Evolutionary conservation across 2,888 invertebrate species (phyloP).

Genomic region (Tipula unca): DNA sequence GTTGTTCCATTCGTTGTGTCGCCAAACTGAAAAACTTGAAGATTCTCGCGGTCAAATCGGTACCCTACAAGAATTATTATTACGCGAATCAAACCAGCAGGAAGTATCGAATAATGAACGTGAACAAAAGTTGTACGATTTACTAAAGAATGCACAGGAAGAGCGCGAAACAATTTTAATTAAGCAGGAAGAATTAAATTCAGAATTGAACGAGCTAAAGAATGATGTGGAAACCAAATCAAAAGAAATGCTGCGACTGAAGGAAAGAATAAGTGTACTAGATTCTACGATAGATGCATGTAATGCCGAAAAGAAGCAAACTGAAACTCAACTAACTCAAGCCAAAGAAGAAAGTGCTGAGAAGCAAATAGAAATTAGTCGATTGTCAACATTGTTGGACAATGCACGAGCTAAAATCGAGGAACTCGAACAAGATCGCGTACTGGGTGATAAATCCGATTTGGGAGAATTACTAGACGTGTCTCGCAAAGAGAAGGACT

Average conservation of each 20-base stretch:
- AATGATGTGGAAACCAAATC: slow-evolving; percentile 51
- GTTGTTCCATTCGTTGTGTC: slow-evolving; percentile 79
- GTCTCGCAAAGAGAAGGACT: slow-evolving; percentile 63
- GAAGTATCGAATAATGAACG: slow-evolving; percentile 62
- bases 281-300: slow-evolving; percentile 68
- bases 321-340: slow-evolving; percentile 62
- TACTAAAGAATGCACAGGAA: slow-evolving; percentile 75
- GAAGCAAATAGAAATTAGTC: slow-evolving; percentile 69
- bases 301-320: slow-evolving; percentile 62
- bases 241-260: slow-evolving; percentile 55
- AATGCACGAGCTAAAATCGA: slow-evolving; percentile 75
- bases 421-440: slow-evolving; percentile 59
- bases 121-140: slow-evolving; percentile 73
- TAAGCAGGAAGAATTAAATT: slow-evolving; percentile 70
- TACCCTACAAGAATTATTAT: slow-evolving; percentile 68
- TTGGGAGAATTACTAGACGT: slow-evolving; percentile 60
- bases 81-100: slow-evolving; percentile 59
- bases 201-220: slow-evolving; percentile 58
- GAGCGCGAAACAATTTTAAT: slow-evolving; percentile 63
- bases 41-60: slow-evolving; percentile 76
- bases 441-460: slow-evolving; percentile 62
- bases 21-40: slow-evolving; percentile 86
- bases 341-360: slow-evolving; percentile 67
- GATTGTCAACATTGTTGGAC: slow-evolving; percentile 68
- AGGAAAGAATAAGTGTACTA: slow-evolving; percentile 59